These are phyloP conservation scores for Clarias gariepinus DNA, from an alignment of 2,113 vertebrate species.

Conservation along the genomic window DNA sequence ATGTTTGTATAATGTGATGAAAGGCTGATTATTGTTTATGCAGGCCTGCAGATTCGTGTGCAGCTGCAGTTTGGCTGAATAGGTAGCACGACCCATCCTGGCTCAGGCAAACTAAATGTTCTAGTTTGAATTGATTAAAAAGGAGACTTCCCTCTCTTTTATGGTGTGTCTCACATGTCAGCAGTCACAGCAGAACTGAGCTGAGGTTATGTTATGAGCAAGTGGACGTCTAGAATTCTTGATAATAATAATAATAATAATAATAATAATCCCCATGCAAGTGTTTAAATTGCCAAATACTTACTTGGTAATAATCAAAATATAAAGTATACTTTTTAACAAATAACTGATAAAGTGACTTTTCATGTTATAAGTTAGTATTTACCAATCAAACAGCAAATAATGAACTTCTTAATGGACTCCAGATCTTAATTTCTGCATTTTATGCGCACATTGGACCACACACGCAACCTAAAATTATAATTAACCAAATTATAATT, in stretches of 20 bases:
- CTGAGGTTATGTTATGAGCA: background rate
- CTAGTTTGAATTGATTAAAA: background rate
- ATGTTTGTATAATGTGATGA: constrained; percentile 15
- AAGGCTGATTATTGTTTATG: constrained; percentile 28
- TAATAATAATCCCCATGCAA: no score
- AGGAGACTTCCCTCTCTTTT: background rate
- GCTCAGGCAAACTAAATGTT: background rate
- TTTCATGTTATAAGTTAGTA: no score
- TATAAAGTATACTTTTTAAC: no score
- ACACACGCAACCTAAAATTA: no score
- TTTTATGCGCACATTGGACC: no score
- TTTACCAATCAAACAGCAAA: no score
- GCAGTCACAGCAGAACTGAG: background rate
- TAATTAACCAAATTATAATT: no score
- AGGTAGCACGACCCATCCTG: background rate
- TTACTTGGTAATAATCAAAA: no score
- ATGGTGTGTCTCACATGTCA: background rate
- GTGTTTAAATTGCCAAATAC: no score
- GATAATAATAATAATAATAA: background rate
- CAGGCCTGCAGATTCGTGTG: constrained; percentile 39
- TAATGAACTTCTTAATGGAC: no score
- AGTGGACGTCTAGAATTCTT: background rate
- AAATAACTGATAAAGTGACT: no score
- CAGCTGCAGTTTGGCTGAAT: constrained; percentile 19
- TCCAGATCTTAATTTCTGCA: no score